Evolutionary conservation across 2,113 vertebrate genomes (phyloP), one percentile per base, ranked within the genome.

Genomic region (Actenoides hombroni): DNA sequence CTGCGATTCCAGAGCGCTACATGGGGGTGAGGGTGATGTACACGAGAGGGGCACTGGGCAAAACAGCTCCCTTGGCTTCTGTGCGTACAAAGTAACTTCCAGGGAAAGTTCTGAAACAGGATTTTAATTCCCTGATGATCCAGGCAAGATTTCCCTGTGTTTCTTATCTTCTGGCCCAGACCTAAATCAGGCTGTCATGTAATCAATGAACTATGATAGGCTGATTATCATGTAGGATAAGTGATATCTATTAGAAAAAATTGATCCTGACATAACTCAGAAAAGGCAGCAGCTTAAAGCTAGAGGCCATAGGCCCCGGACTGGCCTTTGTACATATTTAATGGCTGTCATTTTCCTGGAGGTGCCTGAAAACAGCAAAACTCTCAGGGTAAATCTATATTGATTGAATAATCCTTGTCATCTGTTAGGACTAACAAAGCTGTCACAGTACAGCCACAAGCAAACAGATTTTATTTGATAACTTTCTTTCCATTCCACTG

Each of bases 361-460:
- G 97, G 96, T 97, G 94, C 91, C 93, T 94, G 90, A 96, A 97
- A 98, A 94, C 94, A 96, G 89, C 83, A 93, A 96, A 97, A 96
- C 90, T 97, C 97, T 98, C 94, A 90, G 97, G 91, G 95, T 97
- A 97, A 98, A 96, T 96, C 94, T 95, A 89, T 98, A 98, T 98
- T 98, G 98, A 98, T 98, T 97, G 98, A 98, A 97, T 98, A 98
- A 98, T 98, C 98, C 98, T 96, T 98, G 97, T 98, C 98, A 98
- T 98, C 98, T 98, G 98, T 97, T 98, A 97, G 97, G 98, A 98
- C 98, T 98, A 98, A 98, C 98, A 98, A 98, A 99, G 98, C 98
- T 98, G 98, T 98, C 98, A 98, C 96, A 95, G 96, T 96, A 95
- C 96, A 97, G 97, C 96, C 98, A 98, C 97, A 96, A 98, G 97